These are phyloP conservation scores for Apodemia zela DNA, from an alignment of 2,888 invertebrate genomes.

Conservation along the genomic window DNA sequence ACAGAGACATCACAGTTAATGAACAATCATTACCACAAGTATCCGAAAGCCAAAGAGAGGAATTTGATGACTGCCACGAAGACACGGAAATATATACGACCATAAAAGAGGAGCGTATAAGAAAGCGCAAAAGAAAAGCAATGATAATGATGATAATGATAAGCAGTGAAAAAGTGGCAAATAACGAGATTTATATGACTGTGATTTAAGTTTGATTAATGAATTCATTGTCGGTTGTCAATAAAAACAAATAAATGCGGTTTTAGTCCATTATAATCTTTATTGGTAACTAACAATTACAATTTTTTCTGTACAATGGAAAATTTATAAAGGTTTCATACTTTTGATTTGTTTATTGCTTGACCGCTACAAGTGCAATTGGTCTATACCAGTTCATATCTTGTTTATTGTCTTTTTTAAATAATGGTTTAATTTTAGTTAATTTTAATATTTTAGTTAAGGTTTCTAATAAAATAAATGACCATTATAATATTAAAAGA, in stretches of 20 bases:
- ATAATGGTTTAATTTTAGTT: not conserved
- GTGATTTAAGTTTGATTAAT: not conserved
- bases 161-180: not conserved
- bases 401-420: not conserved
- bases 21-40: no score
- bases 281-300: not conserved
- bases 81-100: constrained; percentile 29
- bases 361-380: no score
- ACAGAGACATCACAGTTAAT: not conserved
- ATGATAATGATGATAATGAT: no score
- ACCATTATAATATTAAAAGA: no score
- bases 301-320: not conserved
- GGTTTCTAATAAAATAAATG: no score
- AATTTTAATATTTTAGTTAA: not conserved
- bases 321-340: no score
- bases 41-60: not conserved
- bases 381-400: not conserved
- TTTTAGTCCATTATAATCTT: not conserved
- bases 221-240: not conserved
- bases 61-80: constrained; percentile 23
- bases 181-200: not conserved
- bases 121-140: not conserved
- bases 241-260: not conserved
- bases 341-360: no score
- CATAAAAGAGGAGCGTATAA: not conserved